phyloP scores from a whole-genome alignment of 2,888 invertebrate genomes.

The Melanotus villosus region DNA sequence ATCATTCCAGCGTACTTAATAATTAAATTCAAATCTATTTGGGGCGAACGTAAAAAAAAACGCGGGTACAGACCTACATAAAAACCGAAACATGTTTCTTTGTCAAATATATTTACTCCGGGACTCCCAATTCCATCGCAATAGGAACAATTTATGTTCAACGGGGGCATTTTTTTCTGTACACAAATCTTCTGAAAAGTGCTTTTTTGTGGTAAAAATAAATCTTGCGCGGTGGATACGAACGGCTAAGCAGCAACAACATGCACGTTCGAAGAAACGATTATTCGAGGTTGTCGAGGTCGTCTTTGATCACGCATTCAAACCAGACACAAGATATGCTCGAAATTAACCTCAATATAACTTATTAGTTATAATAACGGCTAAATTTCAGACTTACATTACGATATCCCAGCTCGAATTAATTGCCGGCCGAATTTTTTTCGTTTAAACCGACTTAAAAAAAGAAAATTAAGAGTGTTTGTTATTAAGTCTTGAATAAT shows the following conservation, averaged over 20 bases:
- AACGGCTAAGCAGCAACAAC: slow-evolving; percentile 41
- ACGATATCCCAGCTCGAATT: too few relatives aligned
- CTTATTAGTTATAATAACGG: not conserved
- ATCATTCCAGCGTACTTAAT: too few relatives aligned
- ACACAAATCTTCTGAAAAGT: slow-evolving; percentile 40
- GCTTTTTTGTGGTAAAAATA: slow-evolving; percentile 43
- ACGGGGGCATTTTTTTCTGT: slow-evolving; percentile 26
- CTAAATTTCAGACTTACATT: too few relatives aligned
- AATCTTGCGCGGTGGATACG: slow-evolving; percentile 39
- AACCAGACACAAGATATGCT: slow-evolving; percentile 29
- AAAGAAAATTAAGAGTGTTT: too few relatives aligned
- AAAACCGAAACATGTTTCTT: slow-evolving; percentile 16
- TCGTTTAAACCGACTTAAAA: too few relatives aligned
- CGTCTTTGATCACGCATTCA: slow-evolving; percentile 47
- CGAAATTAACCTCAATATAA: slow-evolving; percentile 18
- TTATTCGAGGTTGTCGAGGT: slow-evolving; percentile 44
- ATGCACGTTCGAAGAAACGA: slow-evolving; percentile 49
- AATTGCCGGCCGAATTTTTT: too few relatives aligned
- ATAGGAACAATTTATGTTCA: slow-evolving; percentile 32
- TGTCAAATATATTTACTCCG: slow-evolving; percentile 27
- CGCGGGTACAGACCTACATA: slow-evolving; percentile 4
- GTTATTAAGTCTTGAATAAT: too few relatives aligned
- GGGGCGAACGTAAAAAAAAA: not conserved
- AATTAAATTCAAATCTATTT: too few relatives aligned
- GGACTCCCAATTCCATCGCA: slow-evolving; percentile 14